These are phyloP conservation scores for Glyptemys insculpta DNA, from an alignment of 2,797 vertebrate species.

Conservation along the genomic window DNA sequence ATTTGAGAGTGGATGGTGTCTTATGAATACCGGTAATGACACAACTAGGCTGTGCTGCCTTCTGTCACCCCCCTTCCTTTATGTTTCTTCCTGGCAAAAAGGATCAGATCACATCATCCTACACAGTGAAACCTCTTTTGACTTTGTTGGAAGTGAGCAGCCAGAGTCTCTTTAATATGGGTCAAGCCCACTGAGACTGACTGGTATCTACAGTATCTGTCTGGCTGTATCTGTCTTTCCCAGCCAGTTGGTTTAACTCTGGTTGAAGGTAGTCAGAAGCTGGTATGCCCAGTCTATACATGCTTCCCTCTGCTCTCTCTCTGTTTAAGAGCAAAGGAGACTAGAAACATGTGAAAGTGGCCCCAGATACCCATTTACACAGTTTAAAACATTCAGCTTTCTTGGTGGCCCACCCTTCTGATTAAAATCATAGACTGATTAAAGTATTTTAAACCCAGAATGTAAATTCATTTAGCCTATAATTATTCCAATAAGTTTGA, in stretches of 20 bases:
- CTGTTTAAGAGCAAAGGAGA: neutral
- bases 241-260: neutral
- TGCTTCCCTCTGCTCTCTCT: neutral
- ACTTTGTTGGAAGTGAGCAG: neutral
- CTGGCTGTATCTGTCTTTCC: neutral
- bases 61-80: neutral
- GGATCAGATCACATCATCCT: neutral
- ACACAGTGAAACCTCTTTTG: neutral
- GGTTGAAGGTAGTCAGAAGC: slow-evolving; percentile 9
- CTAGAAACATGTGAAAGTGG: neutral
- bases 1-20: neutral
- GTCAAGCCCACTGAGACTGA: neutral
- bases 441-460: neutral
- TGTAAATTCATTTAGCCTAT: accelerated
- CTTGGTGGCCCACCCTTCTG: neutral
- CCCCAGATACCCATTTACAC: neutral
- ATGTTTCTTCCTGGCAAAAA: no score
- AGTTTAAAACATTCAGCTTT: neutral
- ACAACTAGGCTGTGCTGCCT: neutral
- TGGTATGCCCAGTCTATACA: neutral
- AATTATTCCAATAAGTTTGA: neutral
- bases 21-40: neutral
- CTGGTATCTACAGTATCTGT: neutral
- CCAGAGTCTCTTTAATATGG: slow-evolving; percentile 10
- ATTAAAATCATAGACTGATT: neutral